A percentile compares a stretch with the other conserved stretches of the same genome.
Conservation (phyloP, 2,888 invertebrate species). For the Shargacucullia verbasci region DNA sequence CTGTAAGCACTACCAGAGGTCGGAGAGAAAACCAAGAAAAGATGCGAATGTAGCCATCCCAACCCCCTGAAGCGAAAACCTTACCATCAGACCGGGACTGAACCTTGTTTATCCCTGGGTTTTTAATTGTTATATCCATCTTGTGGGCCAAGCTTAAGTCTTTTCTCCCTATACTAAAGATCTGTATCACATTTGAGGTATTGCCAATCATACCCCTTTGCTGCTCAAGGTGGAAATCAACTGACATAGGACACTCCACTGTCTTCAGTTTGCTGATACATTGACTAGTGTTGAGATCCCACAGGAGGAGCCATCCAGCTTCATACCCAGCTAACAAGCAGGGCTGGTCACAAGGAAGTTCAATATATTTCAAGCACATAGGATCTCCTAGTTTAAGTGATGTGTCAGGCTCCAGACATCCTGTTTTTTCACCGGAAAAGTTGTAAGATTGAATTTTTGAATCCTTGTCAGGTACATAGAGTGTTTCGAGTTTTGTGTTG, state of each 20-base stretch:
- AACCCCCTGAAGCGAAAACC: slow-evolving; percentile 92
- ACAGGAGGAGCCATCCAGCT: slow-evolving; percentile 92
- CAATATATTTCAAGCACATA: slow-evolving; percentile 90
- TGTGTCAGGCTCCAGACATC: slow-evolving; percentile 77
- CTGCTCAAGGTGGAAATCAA: slow-evolving; percentile 91
- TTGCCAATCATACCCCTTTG: slow-evolving; percentile 92
- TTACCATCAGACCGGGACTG: slow-evolving; percentile 92
- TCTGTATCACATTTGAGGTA: slow-evolving; percentile 90
- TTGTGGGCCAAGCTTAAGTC: slow-evolving; percentile 88
- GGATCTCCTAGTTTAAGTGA: slow-evolving; percentile 89
- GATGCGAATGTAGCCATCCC: slow-evolving; percentile 93
- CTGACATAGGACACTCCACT: slow-evolving; percentile 91
- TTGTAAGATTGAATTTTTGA: slow-evolving; percentile 87
- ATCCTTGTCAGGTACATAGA: slow-evolving; percentile 91
- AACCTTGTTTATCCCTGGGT: slow-evolving; percentile 92
- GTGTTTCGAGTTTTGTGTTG: slow-evolving; percentile 89
- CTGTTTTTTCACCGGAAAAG: slow-evolving; percentile 81
- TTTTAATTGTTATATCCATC: slow-evolving; percentile 91
- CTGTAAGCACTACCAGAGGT: slow-evolving; percentile 92
- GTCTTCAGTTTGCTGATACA: slow-evolving; percentile 88
- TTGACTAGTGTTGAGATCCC: slow-evolving; percentile 91
- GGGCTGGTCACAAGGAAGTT: slow-evolving; percentile 83
- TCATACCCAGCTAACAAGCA: slow-evolving; percentile 93
- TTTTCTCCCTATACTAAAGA: slow-evolving; percentile 88
- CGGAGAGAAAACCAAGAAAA: slow-evolving; percentile 94